Percentiles rank a stretch among this genome's conserved stretches.
Evolutionary conservation across 1,140 invertebrate genomes (phyloP).

Genomic region (Aphaenogaster ashmeadi): DNA sequence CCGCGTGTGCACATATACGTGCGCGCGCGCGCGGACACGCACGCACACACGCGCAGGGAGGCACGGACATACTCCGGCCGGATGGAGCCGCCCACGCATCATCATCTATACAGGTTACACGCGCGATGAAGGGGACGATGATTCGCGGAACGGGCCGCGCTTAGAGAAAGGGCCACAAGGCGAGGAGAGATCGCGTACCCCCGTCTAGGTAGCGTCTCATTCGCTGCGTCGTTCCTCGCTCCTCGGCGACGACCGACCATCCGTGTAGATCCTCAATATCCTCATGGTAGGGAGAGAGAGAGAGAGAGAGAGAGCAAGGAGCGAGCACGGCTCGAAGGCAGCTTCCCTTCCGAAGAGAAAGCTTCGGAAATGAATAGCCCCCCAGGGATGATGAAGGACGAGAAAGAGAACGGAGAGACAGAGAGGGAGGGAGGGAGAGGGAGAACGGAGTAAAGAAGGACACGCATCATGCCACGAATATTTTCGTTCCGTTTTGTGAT

Average conservation of each 20-base stretch:
- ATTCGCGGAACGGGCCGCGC: conserved; percentile 68
- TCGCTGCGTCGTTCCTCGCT: conserved; percentile 66
- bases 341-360: conserved; percentile 49
- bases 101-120: conserved; percentile 68
- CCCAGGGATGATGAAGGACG: background rate
- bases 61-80: background rate
- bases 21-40: background rate
- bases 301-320: conserved; percentile 36
- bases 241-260: conserved; percentile 40
- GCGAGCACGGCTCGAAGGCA: conserved; percentile 38
- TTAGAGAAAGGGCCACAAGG: conserved; percentile 63
- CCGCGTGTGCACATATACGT: background rate
- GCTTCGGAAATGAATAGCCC: conserved; percentile 47
- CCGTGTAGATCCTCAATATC: conserved; percentile 22
- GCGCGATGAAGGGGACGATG: conserved; percentile 58
- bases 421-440: background rate
- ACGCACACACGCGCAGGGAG: background rate
- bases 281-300: background rate
- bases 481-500: conserved; percentile 56
- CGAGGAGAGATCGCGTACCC: conserved; percentile 48
- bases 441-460: conserved; percentile 11
- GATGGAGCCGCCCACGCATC: conserved; percentile 74
- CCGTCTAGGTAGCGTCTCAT: conserved; percentile 68
- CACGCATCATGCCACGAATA: conserved; percentile 59
- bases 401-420: too few species aligned